Evolutionary conservation across 2,888 invertebrate genomes (phyloP).

Genomic region (Agrochola circellaris): DNA sequence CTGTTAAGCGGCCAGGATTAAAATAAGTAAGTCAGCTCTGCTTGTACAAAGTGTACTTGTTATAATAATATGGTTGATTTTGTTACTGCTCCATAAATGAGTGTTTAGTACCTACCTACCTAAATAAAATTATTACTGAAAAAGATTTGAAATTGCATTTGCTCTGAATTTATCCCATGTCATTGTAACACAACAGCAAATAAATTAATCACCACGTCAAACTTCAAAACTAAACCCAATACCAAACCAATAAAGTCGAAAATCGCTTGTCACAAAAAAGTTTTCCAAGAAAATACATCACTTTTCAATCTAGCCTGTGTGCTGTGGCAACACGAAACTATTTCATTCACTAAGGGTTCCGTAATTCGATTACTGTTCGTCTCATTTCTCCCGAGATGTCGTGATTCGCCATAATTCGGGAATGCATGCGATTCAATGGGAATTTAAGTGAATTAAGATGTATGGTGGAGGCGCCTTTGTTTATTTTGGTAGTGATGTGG

Average conservation of each 20-base stretch:
- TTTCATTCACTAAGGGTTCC: conserved; percentile 68
- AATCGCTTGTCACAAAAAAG: conserved; percentile 11
- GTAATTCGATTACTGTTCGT: conserved; percentile 83
- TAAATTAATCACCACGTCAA: conserved; percentile 13
- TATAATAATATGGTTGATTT: background rate
- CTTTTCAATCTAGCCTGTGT: conserved; percentile 68
- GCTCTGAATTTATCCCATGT: background rate
- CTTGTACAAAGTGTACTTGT: background rate
- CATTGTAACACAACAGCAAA: conserved; percentile 9
- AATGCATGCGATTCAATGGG: conserved; percentile 79
- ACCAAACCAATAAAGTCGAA: background rate
- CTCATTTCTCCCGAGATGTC: conserved; percentile 82
- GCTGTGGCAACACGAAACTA: conserved; percentile 77
- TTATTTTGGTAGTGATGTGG: conserved; percentile 48
- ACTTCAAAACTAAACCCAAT: background rate
- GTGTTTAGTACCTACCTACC: background rate
- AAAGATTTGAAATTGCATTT: background rate
- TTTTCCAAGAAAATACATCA: conserved; percentile 64
- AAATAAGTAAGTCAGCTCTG: background rate
- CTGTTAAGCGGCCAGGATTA: too few relatives aligned
- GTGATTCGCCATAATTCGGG: conserved; percentile 83
- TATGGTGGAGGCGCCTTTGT: conserved; percentile 74
- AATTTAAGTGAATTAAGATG: conserved; percentile 85
- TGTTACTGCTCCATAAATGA: background rate
- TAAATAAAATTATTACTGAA: background rate